phyloP scores from a whole-genome alignment of 2,888 invertebrate genomes.

The Torymus aiolomorphi region DNA sequence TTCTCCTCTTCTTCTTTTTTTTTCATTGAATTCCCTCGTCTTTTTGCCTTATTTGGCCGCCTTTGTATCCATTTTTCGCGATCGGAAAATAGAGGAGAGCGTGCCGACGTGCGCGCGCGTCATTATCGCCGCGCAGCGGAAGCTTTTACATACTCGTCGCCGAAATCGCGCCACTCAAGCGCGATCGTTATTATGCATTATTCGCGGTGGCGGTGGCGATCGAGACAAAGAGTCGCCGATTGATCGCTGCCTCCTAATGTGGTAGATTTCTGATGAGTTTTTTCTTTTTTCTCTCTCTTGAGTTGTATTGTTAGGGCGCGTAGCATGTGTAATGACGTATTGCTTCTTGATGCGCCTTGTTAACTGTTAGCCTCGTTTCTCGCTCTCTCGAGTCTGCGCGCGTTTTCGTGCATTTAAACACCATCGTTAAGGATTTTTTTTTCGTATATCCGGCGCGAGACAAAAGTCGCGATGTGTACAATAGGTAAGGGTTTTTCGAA shows the following conservation, averaged over 20 bases:
- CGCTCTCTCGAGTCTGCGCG: too few species aligned
- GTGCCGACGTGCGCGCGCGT: slow-evolving; percentile 8
- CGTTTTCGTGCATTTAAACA: too few species aligned
- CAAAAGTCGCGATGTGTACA: too few species aligned
- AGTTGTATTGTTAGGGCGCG: too few species aligned
- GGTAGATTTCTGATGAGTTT: not conserved
- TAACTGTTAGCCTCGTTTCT: too few species aligned
- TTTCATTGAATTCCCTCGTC: not conserved
- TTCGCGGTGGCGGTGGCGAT: not conserved
- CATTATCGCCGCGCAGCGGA: slow-evolving; percentile 36
- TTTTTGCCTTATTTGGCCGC: too few species aligned
- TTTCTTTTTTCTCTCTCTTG: too few species aligned
- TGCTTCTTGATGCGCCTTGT: too few species aligned
- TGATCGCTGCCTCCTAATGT: slow-evolving; percentile 16
- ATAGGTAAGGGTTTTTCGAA: too few species aligned
- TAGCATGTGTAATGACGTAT: not conserved
- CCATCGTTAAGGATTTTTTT: not conserved
- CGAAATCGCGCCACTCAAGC: not conserved
- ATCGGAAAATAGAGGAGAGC: slow-evolving; percentile 22
- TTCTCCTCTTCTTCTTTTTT: not conserved
- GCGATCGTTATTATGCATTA: slow-evolving; percentile 34
- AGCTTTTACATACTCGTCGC: slow-evolving; percentile 40
- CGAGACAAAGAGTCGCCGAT: slow-evolving; percentile 14
- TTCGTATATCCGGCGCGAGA: not conserved
- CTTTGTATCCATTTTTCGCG: not conserved